Percentiles rank a stretch among this genome's conserved stretches.
These are phyloP conservation scores for Oncorhynchus tshawytscha DNA, from an alignment of 2,113 vertebrate genomes.

Conservation along the genomic window DNA sequence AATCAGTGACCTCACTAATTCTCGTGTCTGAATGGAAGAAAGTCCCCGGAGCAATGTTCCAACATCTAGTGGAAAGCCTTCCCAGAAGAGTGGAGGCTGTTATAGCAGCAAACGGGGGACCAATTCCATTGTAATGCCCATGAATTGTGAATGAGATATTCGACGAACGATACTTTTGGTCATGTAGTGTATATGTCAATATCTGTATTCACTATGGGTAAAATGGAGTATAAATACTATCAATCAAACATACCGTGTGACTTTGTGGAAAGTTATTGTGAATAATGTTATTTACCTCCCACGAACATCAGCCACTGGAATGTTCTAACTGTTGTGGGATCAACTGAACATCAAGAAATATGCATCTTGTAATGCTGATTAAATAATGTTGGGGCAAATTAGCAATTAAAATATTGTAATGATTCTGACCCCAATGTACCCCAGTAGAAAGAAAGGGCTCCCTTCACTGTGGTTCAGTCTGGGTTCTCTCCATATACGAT, in stretches of 20 bases:
- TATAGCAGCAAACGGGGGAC: too few relatives aligned
- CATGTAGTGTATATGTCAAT: neutral
- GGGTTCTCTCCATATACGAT: neutral
- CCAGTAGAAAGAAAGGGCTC: neutral
- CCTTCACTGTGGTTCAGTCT: neutral
- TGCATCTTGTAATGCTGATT: neutral
- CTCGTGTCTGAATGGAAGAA: too few relatives aligned
- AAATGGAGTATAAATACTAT: neutral
- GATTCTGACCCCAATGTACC: neutral
- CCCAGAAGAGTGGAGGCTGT: too few relatives aligned
- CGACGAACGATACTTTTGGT: too few relatives aligned
- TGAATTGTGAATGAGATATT: too few relatives aligned
- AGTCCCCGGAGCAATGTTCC: too few relatives aligned
- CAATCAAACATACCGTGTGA: too few relatives aligned
- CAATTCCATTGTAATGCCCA: too few relatives aligned
- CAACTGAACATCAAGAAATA: neutral
- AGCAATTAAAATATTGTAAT: slow-evolving; percentile 7
- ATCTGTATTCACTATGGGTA: neutral
- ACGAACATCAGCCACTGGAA: neutral
- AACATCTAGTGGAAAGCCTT: too few relatives aligned
- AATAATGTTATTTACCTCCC: neutral
- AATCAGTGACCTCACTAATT: too few relatives aligned
- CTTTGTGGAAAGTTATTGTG: too few relatives aligned
- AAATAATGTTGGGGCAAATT: neutral
- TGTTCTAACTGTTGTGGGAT: neutral